Base-by-base conservation (phyloP, 2,113 vertebrate species). In the Asarcornis scutulata region DNA sequence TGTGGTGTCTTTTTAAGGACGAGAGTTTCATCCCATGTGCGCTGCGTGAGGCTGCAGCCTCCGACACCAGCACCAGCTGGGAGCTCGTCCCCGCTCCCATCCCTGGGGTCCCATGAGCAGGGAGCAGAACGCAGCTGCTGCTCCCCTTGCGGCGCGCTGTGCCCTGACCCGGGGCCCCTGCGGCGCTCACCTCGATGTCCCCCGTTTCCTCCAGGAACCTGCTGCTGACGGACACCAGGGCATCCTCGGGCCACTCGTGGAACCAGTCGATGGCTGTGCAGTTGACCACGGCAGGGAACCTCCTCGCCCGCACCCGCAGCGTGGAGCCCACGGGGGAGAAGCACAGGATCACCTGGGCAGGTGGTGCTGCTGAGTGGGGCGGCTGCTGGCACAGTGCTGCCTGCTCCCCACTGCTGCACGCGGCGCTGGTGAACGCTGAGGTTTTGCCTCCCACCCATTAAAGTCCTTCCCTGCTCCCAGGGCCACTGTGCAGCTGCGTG, bases 221-320 rank as follows among this genome's bases (percentile, higher is more conserved):
- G 8, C 97, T 97, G 17, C 98, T 98, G 96, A 98, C 98, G 0
- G 98, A 98, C 53, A 98, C 86, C 5, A 98, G 89, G 0, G 98
- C 98, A 0, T 98, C 97, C 68, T 98, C 93, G 0, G 98, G 98
- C 98, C 98, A 98, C 93, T 98, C 98, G 0, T 98, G 98, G 96
- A 98, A 98, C 98, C 98, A 98, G 96, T 98, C 16, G 3, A 98
- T 98, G 95, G 98, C 96, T 0, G 97, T 98, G 96, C 98, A 98
- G 96, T 98, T 98, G 73, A 98, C 98, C 17, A 98, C 88, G 0
- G 98, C 98, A 0, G 98, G 98, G 91, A 98, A 98, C 38, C 98
- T 98, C 26, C 98, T 91, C 0, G 98, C 98, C 27, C 98, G 68
- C 26, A 97, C 96, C 0, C 98, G 97, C 64, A 98, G 97, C 26